A percentile compares a stretch with the other conserved stretches of the same genome.
Evolutionary conservation across 2,113 vertebrate genomes (phyloP).

Genomic region (Heterocephalus glaber): DNA sequence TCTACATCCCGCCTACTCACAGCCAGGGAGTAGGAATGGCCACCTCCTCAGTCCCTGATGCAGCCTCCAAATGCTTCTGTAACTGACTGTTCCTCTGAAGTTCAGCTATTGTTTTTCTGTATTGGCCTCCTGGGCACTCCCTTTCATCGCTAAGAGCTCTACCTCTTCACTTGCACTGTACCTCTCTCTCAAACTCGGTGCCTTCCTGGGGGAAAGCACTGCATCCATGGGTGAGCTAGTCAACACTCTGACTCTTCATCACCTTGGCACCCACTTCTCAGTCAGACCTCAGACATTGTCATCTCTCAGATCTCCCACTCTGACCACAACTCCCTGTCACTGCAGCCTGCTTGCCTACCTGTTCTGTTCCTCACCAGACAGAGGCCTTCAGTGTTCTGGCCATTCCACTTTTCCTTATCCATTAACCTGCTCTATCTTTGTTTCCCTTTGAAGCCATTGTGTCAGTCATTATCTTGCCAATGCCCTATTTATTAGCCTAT

Average conservation of each 20-base stretch:
- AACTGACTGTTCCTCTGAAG: background rate
- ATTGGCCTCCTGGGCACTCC: background rate
- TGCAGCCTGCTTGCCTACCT: background rate
- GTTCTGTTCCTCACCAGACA: background rate
- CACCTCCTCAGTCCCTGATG: background rate
- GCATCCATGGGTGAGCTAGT: background rate
- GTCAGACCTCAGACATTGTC: background rate
- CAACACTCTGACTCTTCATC: background rate
- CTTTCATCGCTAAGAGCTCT: background rate
- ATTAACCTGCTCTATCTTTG: background rate
- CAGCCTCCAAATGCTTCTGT: background rate
- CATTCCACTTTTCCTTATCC: background rate
- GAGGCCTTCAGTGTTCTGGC: background rate
- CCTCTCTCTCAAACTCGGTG: background rate
- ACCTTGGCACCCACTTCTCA: background rate
- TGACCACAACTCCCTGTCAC: background rate
- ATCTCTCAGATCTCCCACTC: background rate
- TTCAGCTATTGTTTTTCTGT: background rate
- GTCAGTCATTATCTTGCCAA: background rate
- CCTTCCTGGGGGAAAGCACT: background rate
- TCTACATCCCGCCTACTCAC: fast-evolving
- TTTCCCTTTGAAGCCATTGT: conserved; percentile 3
- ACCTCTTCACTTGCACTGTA: background rate
- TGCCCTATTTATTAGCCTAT: background rate
- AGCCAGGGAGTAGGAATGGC: background rate